A percentile compares a stretch with the other conserved stretches of the same genome.
These are phyloP conservation scores for Chrysolina americana DNA, from an alignment of 2,888 invertebrate genomes.

Conservation along the genomic window DNA sequence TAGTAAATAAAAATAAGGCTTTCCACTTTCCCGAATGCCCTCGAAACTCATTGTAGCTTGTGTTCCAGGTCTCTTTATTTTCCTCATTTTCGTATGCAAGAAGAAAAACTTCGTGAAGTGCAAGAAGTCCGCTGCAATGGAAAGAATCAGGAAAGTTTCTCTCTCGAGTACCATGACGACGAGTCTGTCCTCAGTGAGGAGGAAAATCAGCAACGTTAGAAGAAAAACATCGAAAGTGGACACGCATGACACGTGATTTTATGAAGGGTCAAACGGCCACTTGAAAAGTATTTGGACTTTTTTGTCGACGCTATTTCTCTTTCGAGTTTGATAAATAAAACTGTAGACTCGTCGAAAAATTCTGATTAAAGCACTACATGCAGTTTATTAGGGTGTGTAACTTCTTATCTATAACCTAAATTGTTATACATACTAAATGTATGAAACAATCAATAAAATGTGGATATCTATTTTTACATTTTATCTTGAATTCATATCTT, in stretches of 20 bases:
- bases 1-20: slow-evolving; percentile 8
- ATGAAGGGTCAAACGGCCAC: background rate
- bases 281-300: no score
- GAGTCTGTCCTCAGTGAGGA: slow-evolving; percentile 31
- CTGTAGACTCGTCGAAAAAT: no score
- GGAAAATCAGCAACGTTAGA: slow-evolving; percentile 12
- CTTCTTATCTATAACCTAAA: no score
- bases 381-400: no score
- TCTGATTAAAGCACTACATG: no score
- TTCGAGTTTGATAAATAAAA: no score
- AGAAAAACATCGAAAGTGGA: background rate
- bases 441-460: no score
- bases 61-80: slow-evolving; percentile 74
- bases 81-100: slow-evolving; percentile 81
- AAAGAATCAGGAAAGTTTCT: slow-evolving; percentile 53
- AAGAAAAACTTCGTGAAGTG: slow-evolving; percentile 75
- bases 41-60: slow-evolving; percentile 9
- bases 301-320: no score
- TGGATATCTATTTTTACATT: no score
- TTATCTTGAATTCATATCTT: no score
- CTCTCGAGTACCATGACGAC: slow-evolving; percentile 44
- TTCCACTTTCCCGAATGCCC: background rate
- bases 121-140: slow-evolving; percentile 69
- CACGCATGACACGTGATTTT: slow-evolving; percentile 3
- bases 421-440: no score